A percentile compares a stretch with the other conserved stretches of the same genome.
These are phyloP conservation scores for Onthophagus taurus DNA, from an alignment of 1,140 invertebrate genomes.

Conservation along the genomic window DNA sequence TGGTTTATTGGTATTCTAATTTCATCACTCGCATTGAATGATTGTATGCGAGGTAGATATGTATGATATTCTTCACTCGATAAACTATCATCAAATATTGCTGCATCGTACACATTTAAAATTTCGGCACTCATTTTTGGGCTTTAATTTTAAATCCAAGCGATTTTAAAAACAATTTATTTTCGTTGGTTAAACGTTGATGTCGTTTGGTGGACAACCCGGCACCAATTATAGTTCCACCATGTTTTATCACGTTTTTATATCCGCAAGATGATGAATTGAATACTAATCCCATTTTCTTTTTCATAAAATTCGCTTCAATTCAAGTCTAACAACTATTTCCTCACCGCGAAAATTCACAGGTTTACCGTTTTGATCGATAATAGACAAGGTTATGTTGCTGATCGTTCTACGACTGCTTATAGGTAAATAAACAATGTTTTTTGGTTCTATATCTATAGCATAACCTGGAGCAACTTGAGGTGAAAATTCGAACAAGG, in stretches of 20 bases:
- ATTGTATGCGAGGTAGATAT: constrained; percentile 6
- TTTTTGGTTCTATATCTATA: constrained; percentile 12
- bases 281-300: constrained; percentile 2
- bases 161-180: not conserved
- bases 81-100: not conserved
- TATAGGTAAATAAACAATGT: constrained; percentile 17
- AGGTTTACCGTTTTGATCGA: constrained; percentile 18
- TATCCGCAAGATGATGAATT: no score
- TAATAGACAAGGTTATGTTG: constrained; percentile 16
- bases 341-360: constrained; percentile 21
- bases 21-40: constrained; percentile 20
- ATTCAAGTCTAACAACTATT: constrained; percentile 2
- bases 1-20: constrained; percentile 23
- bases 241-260: not conserved
- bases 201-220: not conserved
- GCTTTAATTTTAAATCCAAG: not conserved
- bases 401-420: constrained; percentile 11
- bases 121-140: constrained; percentile 7
- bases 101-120: not conserved
- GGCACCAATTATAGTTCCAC: not conserved
- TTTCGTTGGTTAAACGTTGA: not conserved
- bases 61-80: constrained; percentile 14
- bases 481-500: constrained; percentile 18
- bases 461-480: constrained; percentile 16
- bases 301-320: constrained; percentile 10